These are phyloP conservation scores for Trochalopteron elliotii DNA, from an alignment of 2,113 vertebrate genomes.

Conservation along the genomic window DNA sequence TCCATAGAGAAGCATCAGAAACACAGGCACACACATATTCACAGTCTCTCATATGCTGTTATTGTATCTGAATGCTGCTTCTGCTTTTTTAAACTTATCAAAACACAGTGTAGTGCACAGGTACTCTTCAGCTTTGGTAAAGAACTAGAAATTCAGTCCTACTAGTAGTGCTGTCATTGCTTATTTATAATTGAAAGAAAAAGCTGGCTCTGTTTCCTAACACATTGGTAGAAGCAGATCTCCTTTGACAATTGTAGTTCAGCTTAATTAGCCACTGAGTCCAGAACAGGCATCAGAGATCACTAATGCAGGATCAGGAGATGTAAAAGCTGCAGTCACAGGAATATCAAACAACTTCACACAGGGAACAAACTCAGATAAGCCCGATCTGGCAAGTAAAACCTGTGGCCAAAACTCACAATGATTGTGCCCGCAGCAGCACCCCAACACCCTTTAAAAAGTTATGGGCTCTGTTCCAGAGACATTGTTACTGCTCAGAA, in stretches of 20 bases:
- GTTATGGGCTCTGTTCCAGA: neutral
- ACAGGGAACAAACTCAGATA: neutral
- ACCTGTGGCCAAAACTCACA: neutral
- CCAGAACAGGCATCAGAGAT: neutral
- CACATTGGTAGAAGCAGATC: neutral
- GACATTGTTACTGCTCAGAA: neutral
- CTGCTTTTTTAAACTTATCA: neutral
- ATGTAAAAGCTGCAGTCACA: neutral
- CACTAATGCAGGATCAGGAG: neutral
- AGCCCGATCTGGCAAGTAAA: neutral
- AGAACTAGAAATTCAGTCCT: neutral
- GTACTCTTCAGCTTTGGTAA: neutral
- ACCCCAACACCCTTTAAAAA: accelerated
- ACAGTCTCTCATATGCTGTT: neutral
- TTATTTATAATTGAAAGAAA: neutral
- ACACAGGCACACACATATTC: neutral
- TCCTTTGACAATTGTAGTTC: neutral
- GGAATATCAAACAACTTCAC: neutral
- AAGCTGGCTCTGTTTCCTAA: neutral
- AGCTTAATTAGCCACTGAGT: neutral
- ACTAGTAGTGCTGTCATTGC: neutral
- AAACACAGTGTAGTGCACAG: neutral
- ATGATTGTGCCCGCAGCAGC: too few relatives aligned
- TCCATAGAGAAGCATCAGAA: neutral
- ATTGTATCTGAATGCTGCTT: neutral